phyloP scores from a whole-genome alignment of 2,113 vertebrate species.

The Ranitomeya variabilis region DNA sequence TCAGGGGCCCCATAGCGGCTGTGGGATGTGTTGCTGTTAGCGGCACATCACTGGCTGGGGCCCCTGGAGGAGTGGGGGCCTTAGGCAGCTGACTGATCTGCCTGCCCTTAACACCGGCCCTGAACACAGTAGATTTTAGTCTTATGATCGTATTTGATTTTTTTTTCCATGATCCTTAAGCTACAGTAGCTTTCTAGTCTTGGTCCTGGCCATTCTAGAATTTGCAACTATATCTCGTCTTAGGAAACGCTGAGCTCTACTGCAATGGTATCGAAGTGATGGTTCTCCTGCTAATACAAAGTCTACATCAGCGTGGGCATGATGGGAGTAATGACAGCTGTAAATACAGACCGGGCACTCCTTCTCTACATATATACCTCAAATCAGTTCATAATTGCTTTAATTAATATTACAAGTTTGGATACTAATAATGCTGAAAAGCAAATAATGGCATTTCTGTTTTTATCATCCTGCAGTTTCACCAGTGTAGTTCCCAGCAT shows the following conservation, averaged over 20 bases:
- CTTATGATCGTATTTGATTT: not conserved
- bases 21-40: too few species aligned
- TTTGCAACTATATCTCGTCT: not conserved
- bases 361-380: not conserved
- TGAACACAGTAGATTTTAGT: not conserved
- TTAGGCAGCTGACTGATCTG: too few species aligned
- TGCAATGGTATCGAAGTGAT: too few species aligned
- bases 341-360: too few species aligned
- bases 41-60: too few species aligned
- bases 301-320: too few species aligned
- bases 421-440: not conserved
- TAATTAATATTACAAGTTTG: not conserved
- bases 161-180: not conserved
- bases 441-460: not conserved
- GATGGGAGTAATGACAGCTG: too few species aligned
- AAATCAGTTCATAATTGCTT: too few species aligned
- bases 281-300: too few species aligned
- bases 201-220: not conserved
- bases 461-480: conserved; percentile 4
- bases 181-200: not conserved
- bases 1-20: too few species aligned
- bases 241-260: not conserved
- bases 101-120: too few species aligned
- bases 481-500: not conserved
- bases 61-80: too few species aligned